Evolutionary conservation across 2,888 invertebrate genomes (phyloP).

Genomic region (Cryptus armator): DNA sequence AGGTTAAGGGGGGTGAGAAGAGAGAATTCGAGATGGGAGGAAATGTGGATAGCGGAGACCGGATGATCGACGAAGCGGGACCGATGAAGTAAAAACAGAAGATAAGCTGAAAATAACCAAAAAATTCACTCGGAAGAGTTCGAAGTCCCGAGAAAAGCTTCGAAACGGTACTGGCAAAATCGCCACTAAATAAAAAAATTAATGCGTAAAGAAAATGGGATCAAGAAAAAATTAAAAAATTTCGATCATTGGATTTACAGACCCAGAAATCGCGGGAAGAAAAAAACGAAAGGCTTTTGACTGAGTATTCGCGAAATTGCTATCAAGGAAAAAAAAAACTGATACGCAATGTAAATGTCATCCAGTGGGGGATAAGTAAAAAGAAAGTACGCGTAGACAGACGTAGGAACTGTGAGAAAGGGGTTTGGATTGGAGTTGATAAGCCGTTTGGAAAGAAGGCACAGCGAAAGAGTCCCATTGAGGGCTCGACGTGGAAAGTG

Average conservation of each 20-base stretch:
- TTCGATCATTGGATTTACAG: too few relatives aligned
- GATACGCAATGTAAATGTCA: background rate
- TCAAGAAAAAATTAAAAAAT: background rate
- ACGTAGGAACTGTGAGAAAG: background rate
- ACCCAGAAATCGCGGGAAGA: too few relatives aligned
- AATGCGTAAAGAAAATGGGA: too few relatives aligned
- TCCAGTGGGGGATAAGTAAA: background rate
- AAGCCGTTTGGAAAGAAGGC: slow-evolving; percentile 1
- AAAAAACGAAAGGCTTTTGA: too few relatives aligned
- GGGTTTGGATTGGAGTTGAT: background rate
- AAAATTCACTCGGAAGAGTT: slow-evolving; percentile 10
- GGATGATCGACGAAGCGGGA: slow-evolving; percentile 20
- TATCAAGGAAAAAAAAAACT: background rate
- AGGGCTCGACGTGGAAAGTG: slow-evolving; percentile 40
- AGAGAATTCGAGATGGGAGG: slow-evolving; percentile 66
- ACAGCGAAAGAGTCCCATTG: slow-evolving; percentile 12
- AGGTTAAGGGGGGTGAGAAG: slow-evolving; percentile 69
- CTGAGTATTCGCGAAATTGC: too few relatives aligned
- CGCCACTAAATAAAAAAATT: background rate
- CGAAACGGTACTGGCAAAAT: background rate
- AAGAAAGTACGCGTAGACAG: background rate
- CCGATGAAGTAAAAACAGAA: slow-evolving; percentile 41
- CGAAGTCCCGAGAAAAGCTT: background rate
- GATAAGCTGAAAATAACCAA: background rate
- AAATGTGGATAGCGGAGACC: slow-evolving; percentile 1